Conservation (phyloP, 1,140 invertebrate species). For the Paraescarpia echinospica region DNA sequence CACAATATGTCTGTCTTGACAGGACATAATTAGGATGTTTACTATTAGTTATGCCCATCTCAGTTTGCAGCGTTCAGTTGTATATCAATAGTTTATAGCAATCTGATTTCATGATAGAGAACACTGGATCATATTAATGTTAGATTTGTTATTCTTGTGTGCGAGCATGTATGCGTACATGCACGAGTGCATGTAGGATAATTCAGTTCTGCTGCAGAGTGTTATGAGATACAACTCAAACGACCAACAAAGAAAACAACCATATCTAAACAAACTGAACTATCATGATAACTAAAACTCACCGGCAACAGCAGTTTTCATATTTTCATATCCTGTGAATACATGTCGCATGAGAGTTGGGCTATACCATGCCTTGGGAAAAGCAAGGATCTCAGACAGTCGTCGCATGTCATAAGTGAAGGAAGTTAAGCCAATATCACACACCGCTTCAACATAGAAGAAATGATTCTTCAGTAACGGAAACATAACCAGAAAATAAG, state of each 20-base stretch:
- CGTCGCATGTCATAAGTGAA: conserved; percentile 99
- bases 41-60: too few relatives aligned
- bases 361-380: conserved; percentile 90
- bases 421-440: conserved; percentile 94
- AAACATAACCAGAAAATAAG: not conserved
- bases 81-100: too few relatives aligned
- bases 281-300: not conserved
- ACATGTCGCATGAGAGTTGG: conserved; percentile 86
- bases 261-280: not conserved
- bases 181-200: not conserved
- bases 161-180: too few relatives aligned
- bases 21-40: too few relatives aligned
- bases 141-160: too few relatives aligned
- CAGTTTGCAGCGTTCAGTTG: too few relatives aligned
- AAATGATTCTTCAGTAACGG: not conserved
- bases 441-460: conserved; percentile 69
- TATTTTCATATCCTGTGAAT: conserved; percentile 81
- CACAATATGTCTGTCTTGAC: too few relatives aligned
- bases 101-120: too few relatives aligned
- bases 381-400: conserved; percentile 92
- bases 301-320: not conserved
- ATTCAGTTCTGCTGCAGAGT: not conserved
- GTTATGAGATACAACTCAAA: not conserved
- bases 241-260: not conserved
- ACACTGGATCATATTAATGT: too few relatives aligned